Conservation (phyloP, 2,113 vertebrate species). For the Lepisosteus oculatus region DNA sequence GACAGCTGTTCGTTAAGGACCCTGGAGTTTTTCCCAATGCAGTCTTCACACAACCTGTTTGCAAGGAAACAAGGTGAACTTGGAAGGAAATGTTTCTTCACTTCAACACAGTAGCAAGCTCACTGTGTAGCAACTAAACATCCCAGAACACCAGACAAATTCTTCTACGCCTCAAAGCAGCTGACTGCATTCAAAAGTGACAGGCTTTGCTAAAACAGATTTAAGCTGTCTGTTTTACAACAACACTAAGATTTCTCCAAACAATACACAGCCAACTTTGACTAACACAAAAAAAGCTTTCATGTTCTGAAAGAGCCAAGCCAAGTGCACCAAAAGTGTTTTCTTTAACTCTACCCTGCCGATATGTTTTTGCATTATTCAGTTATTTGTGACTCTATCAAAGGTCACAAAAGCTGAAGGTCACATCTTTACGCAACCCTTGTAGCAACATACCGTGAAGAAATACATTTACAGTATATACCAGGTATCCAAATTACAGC, state of each 20-base stretch:
- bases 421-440: too few relatives aligned
- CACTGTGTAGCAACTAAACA: neutral
- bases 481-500: too few relatives aligned
- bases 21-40: conserved; percentile 73
- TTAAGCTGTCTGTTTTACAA: conserved; percentile 9
- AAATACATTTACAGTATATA: too few relatives aligned
- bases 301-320: neutral
- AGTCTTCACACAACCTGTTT: conserved; percentile 81
- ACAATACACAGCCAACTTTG: neutral
- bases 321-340: neutral
- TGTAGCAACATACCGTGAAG: too few relatives aligned
- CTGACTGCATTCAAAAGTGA: neutral
- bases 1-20: conserved; percentile 70
- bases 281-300: neutral
- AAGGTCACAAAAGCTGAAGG: too few relatives aligned
- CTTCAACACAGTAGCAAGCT: neutral
- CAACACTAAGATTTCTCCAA: neutral
- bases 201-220: neutral
- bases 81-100: neutral
- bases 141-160: neutral
- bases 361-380: neutral
- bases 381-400: too few relatives aligned
- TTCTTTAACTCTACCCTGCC: neutral
- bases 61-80: neutral
- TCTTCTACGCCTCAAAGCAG: neutral